These are phyloP conservation scores for Lordiphosa clarofinis DNA, from an alignment of 1,140 invertebrate genomes.

Conservation along the genomic window DNA sequence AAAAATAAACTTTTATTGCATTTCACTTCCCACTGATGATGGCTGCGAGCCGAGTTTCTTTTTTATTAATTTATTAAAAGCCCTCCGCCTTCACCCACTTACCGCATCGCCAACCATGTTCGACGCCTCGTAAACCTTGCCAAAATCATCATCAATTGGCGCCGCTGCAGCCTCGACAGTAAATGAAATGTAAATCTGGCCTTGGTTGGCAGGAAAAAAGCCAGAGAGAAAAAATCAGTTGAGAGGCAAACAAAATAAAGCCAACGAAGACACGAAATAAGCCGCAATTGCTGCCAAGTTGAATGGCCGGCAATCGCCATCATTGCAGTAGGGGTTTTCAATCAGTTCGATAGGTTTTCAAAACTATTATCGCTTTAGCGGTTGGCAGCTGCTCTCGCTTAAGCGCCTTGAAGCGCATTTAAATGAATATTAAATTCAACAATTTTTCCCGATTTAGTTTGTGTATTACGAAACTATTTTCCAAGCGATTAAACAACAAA, in stretches of 20 bases:
- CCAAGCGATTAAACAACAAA: constrained; percentile 65
- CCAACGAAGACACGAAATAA: constrained; percentile 19
- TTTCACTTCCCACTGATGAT: constrained; percentile 24
- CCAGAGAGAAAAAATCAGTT: constrained; percentile 23
- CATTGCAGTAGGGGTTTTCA: constrained; percentile 54
- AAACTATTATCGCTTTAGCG: constrained; percentile 34
- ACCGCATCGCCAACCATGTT: constrained; percentile 24
- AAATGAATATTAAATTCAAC: constrained; percentile 3
- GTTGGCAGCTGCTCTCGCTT: constrained; percentile 18
- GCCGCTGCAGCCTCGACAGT: constrained; percentile 20
- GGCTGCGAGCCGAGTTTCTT: constrained; percentile 15
- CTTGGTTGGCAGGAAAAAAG: constrained; percentile 1
- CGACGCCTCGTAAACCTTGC: constrained; percentile 69
- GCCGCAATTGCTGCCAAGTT: constrained; percentile 41
- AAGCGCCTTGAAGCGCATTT: not conserved
- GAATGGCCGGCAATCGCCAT: constrained; percentile 66
- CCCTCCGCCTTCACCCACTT: constrained; percentile 25
- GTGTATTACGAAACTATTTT: constrained; percentile 59
- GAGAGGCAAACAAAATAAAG: constrained; percentile 34
- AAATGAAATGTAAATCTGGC: constrained; percentile 73
- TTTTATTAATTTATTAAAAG: constrained; percentile 77
- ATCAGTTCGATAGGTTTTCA: constrained; percentile 65
- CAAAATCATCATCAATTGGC: constrained; percentile 57
- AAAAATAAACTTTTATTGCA: constrained; percentile 32
- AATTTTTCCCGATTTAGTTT: too few relatives aligned